Base-by-base conservation (phyloP, 2,113 vertebrate genomes). In the Cairina moschata region DNA sequence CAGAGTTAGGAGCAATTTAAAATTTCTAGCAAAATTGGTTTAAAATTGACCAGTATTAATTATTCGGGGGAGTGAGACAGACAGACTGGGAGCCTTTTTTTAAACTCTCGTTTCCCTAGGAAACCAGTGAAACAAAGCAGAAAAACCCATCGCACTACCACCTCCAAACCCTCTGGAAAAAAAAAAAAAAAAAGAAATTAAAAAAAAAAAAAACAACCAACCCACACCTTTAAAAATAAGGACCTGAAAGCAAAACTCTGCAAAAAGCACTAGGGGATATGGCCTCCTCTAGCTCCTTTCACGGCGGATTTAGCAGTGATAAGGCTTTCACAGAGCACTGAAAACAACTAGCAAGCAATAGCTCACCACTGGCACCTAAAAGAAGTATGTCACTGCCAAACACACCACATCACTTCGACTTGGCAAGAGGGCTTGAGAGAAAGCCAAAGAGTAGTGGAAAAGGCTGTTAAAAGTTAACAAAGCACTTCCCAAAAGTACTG, bases 401-500 rank as follows among this genome's bases (percentile, higher is more conserved):
- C 74, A 91, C 58, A 94, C 81, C 96, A 96, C 93, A 96, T 93
- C 96, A 89, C 92, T 95, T 96, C 83, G 82, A 31, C 92, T 94
- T 96, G 95, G 96, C 96, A 97, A 89, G 95, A 87, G 69, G 5
- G 1, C 40, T 94, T 96, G 95, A 94, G 9, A 83, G 28, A 83
- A 94, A 95, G 92, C 95, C 96, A 96, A 76, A 91, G 95, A 96
- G 93, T 96, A 97, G 96, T 95, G 95, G 93, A 96, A 96, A 97
- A 96, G 92, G 88, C 96, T 96, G 92, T 92, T 95, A 94, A 67
- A 97, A 96, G 88, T 96, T 97, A 97, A 95, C 96, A 96, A 96
- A 96, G 95, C 92, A 96, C 96, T 96, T 97, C 95, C 96, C 96
- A 93, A 96, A 96, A 96, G 96, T 93, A 96, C 92, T 86, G 81